These are phyloP conservation scores for Magallana ariakensis DNA, from an alignment of 1,140 invertebrate genomes.

Conservation along the genomic window DNA sequence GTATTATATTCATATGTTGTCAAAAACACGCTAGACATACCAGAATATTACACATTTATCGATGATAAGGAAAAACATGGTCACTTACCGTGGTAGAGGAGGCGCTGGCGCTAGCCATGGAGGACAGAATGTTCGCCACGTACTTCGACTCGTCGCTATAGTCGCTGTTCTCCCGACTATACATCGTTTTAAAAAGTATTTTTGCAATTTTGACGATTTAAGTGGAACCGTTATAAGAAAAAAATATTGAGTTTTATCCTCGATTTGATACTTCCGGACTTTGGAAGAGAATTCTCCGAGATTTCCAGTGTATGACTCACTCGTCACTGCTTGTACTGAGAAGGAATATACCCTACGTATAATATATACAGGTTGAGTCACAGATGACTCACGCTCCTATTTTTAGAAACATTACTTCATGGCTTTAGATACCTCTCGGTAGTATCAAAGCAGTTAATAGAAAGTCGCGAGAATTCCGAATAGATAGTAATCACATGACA, in stretches of 20 bases:
- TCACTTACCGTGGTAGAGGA: slow-evolving; percentile 63
- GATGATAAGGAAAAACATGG: slow-evolving; percentile 16
- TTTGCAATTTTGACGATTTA: slow-evolving; percentile 36
- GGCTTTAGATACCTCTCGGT: neutral
- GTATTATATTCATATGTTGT: neutral
- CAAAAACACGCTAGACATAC: neutral
- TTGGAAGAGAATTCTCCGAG: slow-evolving; percentile 26
- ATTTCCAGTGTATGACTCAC: slow-evolving; percentile 61
- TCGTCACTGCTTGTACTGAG: slow-evolving; percentile 48
- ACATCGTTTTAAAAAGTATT: slow-evolving; percentile 42
- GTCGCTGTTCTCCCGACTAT: slow-evolving; percentile 32
- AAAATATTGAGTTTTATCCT: slow-evolving; percentile 11
- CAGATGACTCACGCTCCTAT: slow-evolving; percentile 61
- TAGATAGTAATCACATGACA: neutral
- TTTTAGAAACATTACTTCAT: slow-evolving; percentile 66
- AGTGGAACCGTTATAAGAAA: slow-evolving; percentile 2
- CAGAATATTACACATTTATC: neutral
- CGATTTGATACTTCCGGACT: slow-evolving; percentile 49
- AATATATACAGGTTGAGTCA: slow-evolving; percentile 61
- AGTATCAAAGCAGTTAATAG: neutral
- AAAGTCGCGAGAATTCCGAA: slow-evolving; percentile 10
- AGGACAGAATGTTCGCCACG: slow-evolving; percentile 74
- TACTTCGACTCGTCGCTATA: slow-evolving; percentile 73
- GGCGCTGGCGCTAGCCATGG: slow-evolving; percentile 71
- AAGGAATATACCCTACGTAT: slow-evolving; percentile 63